Evolutionary conservation across 2,797 vertebrate species (phyloP).

Genomic region (Periparus ater): DNA sequence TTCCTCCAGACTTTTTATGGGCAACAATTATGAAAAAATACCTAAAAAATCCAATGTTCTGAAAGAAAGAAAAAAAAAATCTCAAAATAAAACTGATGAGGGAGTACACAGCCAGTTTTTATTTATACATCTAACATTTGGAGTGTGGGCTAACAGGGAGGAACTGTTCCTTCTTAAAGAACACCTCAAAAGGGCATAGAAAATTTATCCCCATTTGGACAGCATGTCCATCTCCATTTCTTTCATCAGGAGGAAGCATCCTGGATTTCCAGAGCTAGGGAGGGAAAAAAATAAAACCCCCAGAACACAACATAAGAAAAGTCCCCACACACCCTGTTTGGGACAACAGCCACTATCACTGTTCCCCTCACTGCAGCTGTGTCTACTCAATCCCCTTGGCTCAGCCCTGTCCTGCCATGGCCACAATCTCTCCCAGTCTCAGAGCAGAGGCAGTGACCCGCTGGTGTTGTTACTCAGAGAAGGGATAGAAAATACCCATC

Average conservation of each 20-base stretch:
- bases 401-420: background rate
- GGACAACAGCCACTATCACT: background rate
- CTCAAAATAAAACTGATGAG: slow-evolving; percentile 24
- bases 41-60: background rate
- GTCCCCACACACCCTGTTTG: background rate
- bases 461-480: background rate
- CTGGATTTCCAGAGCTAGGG: background rate
- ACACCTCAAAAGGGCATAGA: background rate
- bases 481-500: background rate
- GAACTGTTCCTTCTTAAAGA: slow-evolving; percentile 26
- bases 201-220: background rate
- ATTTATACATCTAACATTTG: slow-evolving; percentile 45
- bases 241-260: background rate
- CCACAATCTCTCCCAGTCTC: background rate
- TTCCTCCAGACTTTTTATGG: background rate
- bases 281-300: background rate
- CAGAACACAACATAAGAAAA: background rate
- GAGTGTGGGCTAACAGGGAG: slow-evolving; percentile 37
- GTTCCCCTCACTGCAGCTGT: background rate
- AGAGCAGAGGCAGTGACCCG: background rate
- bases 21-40: background rate
- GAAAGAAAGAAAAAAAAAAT: background rate
- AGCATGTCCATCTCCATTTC: background rate
- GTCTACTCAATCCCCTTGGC: background rate
- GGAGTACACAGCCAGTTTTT: slow-evolving; percentile 20